A percentile compares a stretch with the other conserved stretches of the same genome.
Conservation (phyloP, 2,888 invertebrate species). For the Hydriomena furcata region DNA sequence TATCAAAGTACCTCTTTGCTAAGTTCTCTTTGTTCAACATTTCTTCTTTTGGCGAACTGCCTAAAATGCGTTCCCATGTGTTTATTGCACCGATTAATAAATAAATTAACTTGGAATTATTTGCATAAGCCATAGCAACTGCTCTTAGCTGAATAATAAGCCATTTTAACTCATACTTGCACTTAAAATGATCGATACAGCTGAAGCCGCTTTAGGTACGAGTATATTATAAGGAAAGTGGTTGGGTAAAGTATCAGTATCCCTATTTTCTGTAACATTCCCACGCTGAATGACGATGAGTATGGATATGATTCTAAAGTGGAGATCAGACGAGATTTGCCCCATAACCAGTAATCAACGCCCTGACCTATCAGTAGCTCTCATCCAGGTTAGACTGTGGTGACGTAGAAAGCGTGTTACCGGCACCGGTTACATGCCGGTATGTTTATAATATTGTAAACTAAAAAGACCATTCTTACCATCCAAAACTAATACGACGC, state of each 20-base stretch:
- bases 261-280: background rate
- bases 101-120: background rate
- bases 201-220: too few species aligned
- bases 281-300: background rate
- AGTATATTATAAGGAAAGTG: background rate
- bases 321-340: conserved; percentile 18
- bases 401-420: background rate
- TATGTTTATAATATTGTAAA: too few species aligned
- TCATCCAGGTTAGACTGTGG: background rate
- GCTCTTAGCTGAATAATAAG: conserved; percentile 2
- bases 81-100: background rate
- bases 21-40: conserved; percentile 6
- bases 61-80: background rate
- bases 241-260: background rate
- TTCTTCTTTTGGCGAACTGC: conserved; percentile 7
- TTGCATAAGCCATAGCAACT: background rate
- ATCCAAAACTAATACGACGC: too few species aligned
- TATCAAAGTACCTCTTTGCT: background rate
- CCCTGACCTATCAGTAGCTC: conserved; percentile 11
- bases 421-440: background rate
- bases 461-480: too few species aligned
- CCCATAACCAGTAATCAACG: conserved; percentile 15
- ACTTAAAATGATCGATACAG: too few species aligned
- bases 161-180: too few species aligned
- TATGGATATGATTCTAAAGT: background rate